Evolutionary conservation across 92 coral and sea anemone species (phyloP).

Genomic region (Porites evermanni): DNA sequence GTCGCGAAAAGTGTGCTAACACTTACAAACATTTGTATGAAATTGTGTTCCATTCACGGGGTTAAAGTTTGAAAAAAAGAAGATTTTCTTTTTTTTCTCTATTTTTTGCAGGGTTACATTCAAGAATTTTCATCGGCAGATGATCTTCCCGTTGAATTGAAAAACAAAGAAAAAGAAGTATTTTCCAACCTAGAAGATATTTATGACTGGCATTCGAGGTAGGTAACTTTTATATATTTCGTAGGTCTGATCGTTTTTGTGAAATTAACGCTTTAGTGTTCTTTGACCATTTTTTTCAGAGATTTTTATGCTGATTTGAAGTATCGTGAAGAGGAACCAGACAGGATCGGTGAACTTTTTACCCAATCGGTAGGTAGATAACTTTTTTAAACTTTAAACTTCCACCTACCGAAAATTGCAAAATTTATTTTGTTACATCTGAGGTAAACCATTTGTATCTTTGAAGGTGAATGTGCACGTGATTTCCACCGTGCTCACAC

Average conservation of each 20-base stretch:
- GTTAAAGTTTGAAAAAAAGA: not conserved
- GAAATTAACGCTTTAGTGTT: not conserved
- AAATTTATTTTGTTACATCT: too few relatives aligned
- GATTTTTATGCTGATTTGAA: conserved; percentile 62
- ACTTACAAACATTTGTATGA: too few relatives aligned
- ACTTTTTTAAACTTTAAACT: not conserved
- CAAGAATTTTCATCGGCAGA: conserved; percentile 57
- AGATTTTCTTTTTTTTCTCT: not conserved
- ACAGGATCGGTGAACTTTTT: conserved; percentile 73
- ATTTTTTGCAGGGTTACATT: conserved; percentile 72
- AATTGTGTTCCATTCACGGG: too few relatives aligned
- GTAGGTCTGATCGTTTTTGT: not conserved
- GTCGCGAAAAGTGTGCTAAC: too few relatives aligned
- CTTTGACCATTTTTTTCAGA: conserved; percentile 39
- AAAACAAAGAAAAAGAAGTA: conserved; percentile 71
- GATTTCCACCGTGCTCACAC: too few relatives aligned
- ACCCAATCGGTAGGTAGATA: conserved; percentile 28
- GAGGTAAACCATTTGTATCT: too few relatives aligned
- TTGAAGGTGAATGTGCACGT: too few relatives aligned
- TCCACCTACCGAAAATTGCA: too few relatives aligned
- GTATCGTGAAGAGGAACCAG: conserved; percentile 83
- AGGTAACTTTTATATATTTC: conserved; percentile 1
- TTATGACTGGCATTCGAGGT: conserved; percentile 88
- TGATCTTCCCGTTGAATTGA: conserved; percentile 74
- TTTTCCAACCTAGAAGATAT: conserved; percentile 81